Percentiles rank a stretch among this genome's conserved stretches.
phyloP scores from a whole-genome alignment of 2,888 invertebrate genomes.

The Tipula unca region DNA sequence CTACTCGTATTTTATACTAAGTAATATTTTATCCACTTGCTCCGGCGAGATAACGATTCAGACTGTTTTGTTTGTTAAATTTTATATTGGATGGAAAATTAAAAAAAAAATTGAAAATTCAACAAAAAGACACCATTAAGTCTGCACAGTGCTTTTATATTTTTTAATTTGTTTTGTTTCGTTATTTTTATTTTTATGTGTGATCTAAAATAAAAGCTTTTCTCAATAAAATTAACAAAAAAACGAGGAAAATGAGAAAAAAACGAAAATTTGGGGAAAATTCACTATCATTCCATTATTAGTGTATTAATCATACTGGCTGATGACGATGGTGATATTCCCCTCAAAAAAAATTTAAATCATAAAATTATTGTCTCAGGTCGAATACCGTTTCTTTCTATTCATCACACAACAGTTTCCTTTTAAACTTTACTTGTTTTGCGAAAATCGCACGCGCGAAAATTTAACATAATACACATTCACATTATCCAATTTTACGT shows the following conservation, averaged over 20 bases:
- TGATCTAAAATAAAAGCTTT: neutral
- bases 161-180: neutral
- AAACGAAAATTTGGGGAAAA: neutral
- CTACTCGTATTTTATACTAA: neutral
- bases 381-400: neutral
- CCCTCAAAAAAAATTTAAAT: neutral
- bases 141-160: slow-evolving; percentile 2
- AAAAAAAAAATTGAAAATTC: slow-evolving; percentile 15
- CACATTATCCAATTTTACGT: neutral
- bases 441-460: slow-evolving; percentile 16
- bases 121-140: slow-evolving; percentile 15
- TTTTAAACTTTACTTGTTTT: neutral
- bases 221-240: neutral
- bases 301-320: neutral
- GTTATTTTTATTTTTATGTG: neutral
- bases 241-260: neutral
- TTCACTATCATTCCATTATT: neutral
- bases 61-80: neutral
- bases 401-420: neutral
- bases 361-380: slow-evolving; percentile 16
- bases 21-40: neutral
- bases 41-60: neutral
- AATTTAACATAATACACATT: neutral
- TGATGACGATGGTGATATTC: neutral
- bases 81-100: neutral